Base-by-base conservation (phyloP, 2,888 invertebrate species). In the Zaprionus lineosus region DNA sequence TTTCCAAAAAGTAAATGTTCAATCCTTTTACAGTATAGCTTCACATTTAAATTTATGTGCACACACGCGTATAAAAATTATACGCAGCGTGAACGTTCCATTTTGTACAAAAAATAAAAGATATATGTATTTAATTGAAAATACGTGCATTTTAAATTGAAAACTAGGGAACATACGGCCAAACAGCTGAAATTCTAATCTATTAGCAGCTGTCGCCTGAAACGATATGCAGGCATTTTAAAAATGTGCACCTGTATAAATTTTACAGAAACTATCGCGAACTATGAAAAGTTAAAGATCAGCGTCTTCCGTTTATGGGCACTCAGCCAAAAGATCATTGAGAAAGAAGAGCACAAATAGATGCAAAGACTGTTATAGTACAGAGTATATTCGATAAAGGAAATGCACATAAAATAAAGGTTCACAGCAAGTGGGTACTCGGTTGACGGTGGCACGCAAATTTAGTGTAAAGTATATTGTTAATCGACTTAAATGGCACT, bases 141-240 rank as follows among this genome's bases (percentile, higher is more conserved):
- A 69, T 79, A 75, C 74, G 71, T 82, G 76, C 11, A 12, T 15
- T 59, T 62, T 74, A 48, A 64, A 33, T 77, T 74, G 73, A 69
- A 68, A 63, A 31, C 36, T 46, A 40, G 14, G 14, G 29, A 43
- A 31, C 31, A 24, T 12, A 11, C 37, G 60, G 40, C 48, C 55
- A 60, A 64, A 61, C 76, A 68, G 66, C 52, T 65, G 56, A 59
- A 61, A 75, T 82, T 66, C 62, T 46, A 53, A 59, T 59, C 66
- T 53, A 84, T 82, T 82, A 82, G 66, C 82, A 72, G 76, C 79
- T 84, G 84, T 78, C 76, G 59, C 40, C 9, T 37, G 11, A 14
- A 36, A 63, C 50, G 78, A 57, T 78, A 40, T 28, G 14, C 28
- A 60, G 59, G 69, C 41, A 82, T 76, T 63, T 58, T 16, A 43